Evolutionary conservation across 2,797 vertebrate genomes (phyloP).

Genomic region (Bovichtus variegatus): DNA sequence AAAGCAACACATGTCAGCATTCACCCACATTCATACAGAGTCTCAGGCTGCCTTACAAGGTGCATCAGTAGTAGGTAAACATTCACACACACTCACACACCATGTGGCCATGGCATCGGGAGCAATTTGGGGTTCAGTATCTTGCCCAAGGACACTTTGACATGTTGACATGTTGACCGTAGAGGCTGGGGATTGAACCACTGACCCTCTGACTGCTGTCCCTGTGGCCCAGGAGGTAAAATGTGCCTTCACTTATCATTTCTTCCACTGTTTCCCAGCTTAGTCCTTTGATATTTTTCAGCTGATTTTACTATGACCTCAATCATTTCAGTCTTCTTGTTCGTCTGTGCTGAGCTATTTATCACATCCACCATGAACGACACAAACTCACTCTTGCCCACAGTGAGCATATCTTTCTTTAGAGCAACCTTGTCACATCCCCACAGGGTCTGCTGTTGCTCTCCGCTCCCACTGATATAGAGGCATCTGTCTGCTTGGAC

Average conservation of each 20-base stretch:
- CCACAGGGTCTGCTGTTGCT: neutral
- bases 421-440: neutral
- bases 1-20: too few species aligned
- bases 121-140: too few species aligned
- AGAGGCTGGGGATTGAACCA: too few species aligned
- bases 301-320: neutral
- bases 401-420: neutral
- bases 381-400: neutral
- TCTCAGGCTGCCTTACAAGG: too few species aligned
- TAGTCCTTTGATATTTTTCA: neutral
- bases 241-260: neutral
- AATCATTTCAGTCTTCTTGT: neutral
- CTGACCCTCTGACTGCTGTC: too few species aligned
- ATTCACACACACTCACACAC: too few species aligned
- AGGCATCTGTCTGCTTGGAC: neutral
- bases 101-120: too few species aligned
- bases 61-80: too few species aligned
- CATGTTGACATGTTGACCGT: too few species aligned
- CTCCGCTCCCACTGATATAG: neutral
- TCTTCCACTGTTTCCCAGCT: neutral
- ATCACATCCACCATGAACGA: neutral
- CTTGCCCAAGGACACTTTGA: too few species aligned
- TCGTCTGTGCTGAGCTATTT: neutral
- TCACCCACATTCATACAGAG: too few species aligned
- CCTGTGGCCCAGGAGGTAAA: too few species aligned